Base-by-base conservation (phyloP, 2,113 vertebrate genomes). In the Holacanthus passer region DNA sequence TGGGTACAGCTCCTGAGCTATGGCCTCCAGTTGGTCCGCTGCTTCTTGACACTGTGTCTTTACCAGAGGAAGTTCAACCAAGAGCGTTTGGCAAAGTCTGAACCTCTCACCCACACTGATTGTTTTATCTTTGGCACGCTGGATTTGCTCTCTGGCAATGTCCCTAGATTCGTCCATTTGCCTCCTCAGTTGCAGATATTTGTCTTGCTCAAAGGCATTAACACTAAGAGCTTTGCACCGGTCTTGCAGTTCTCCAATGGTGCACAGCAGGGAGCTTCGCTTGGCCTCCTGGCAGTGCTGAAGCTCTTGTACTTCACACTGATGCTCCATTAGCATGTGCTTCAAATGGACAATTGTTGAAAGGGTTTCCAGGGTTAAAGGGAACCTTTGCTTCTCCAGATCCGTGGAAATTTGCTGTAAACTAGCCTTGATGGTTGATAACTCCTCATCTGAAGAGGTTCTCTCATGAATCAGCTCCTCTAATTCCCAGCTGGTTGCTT, bases 51-150 rank as follows among this genome's bases (percentile, higher is more conserved):
- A 95, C 47, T 95, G 94, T 24, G 31, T 75, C 68, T 90, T 94
- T 65, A 95, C 85, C 89, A 96, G 90, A 5, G 96, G 89, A 20
- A 96, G 86, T 85, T 93, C 94, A 56, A 95, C 93, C 45, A 93
- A 90, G 35, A 98, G 85, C 63, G 94, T 87, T 41, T 96, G 95
- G 74, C 91, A 96, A 14, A 83, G 62, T 72, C 86, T 39, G 52
- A 96, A 80, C 67, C 79, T 90, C 73, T 94, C 90, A 50, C 83
- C 88, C 72, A 91, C 43, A 74, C 87, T 77, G 4, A 71, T 0
- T 9, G 76, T 77, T 27, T 31, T 45, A 50, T 94, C 90, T 31
- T 91, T 87, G 32, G 88, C 65, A 3, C 79, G 63, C 29, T 89
- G 79, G 50, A 94, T 87, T 88, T 94, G 93, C 83, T 90, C 90